Base-by-base conservation (phyloP, 1,140 invertebrate species). In the Caerostris extrusa region DNA sequence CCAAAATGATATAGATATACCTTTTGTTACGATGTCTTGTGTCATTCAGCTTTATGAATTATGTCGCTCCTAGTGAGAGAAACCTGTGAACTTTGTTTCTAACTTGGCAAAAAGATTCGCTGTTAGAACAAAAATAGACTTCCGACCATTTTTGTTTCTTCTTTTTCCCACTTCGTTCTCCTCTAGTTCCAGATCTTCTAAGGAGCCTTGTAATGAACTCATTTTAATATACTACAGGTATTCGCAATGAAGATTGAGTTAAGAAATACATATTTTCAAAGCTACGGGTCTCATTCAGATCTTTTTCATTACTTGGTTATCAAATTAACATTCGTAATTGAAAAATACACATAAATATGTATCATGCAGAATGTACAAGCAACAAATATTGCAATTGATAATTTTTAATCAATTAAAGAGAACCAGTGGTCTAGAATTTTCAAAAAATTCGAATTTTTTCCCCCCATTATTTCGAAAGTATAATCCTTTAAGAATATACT, bases 31-130 rank as follows among this genome's bases (percentile, higher is more conserved):
- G 8, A 50, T 77, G 12, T 12, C 50, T 77, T 77, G 53, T 77
- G 71, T 77, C 34, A 53, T 77, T 77, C 71, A 19, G 67, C n/a
- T 77, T n/a, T 77, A 77, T 77, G 71, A 77, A 53, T 50, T 77
- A 77, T 53, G 71, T 77, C 71, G 34, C 71, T 77, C 34, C 34
- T n/a, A 67, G 50, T 34, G 71, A 10, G 8, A 34, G 34, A 77
- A 50, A 77, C 71, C 71, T 77, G 71, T 77, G 71, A 77, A 77
- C 71, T 77, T 77, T 50, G 34, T 34, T 50, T 77, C 19, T 50
- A 50, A 77, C 71, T 77, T 77, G 71, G 71, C 71, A 77, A 77
- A 77, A 77, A 53, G 71, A 77, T 12, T 50, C 71, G 71, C 8
- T 12, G 50, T 77, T 34, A 34, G 5, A 77, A 77, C 71, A 77